phyloP scores from a whole-genome alignment of 2,113 vertebrate genomes.

The Antigone vipio region DNA sequence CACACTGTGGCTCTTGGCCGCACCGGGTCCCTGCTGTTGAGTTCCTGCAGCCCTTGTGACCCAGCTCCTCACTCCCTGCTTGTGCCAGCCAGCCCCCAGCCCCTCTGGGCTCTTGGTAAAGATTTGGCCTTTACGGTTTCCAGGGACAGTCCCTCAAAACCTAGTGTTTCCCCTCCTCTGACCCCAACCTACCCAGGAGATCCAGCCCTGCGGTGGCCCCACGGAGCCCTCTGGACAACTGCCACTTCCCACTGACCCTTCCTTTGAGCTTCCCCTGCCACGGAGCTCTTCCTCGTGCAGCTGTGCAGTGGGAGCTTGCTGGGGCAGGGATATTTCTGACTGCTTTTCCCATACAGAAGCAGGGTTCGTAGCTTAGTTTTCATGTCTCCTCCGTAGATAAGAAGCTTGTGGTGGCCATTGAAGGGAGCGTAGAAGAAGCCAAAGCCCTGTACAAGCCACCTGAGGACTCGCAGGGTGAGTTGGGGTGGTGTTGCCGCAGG shows the following conservation, averaged over 20 bases:
- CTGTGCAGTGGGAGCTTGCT: neutral
- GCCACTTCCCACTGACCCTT: neutral
- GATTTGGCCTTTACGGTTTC: neutral
- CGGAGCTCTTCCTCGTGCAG: neutral
- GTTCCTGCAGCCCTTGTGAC: neutral
- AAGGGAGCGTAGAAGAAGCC: slow-evolving; percentile 95
- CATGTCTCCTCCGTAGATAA: slow-evolving; percentile 79
- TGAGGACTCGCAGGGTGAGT: slow-evolving; percentile 93
- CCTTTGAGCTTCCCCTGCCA: neutral
- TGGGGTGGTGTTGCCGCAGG: neutral
- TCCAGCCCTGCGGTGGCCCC: neutral
- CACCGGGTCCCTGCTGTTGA: neutral
- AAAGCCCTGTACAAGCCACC: slow-evolving; percentile 94
- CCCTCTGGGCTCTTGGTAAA: neutral
- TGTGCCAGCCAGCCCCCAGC: neutral
- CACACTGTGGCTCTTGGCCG: fast-evolving
- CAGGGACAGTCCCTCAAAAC: neutral
- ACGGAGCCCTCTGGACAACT: fast-evolving
- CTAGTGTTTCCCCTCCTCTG: neutral
- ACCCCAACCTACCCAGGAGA: neutral
- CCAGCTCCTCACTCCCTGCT: fast-evolving
- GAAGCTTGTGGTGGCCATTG: slow-evolving; percentile 86
- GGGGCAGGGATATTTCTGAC: neutral
- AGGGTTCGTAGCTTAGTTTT: neutral
- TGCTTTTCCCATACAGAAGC: neutral